Percentiles rank a stretch among this genome's conserved stretches.
Evolutionary conservation across 2,113 vertebrate species (phyloP).

Genomic region (Garra rufa): DNA sequence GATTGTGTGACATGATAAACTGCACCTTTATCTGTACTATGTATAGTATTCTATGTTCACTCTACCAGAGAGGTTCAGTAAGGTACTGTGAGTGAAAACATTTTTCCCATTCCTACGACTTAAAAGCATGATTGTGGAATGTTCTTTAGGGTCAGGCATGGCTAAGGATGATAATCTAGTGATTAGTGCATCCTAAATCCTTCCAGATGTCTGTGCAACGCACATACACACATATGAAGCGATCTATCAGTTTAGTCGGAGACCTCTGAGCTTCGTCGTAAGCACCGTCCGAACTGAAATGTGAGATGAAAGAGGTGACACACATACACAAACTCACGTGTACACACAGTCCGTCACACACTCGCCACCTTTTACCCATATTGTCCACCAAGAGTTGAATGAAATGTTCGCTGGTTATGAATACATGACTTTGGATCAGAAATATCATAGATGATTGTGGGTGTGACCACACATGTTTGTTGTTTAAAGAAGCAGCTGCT

Average conservation of each 20-base stretch:
- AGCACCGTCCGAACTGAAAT: conserved; percentile 19
- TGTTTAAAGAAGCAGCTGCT: conserved; percentile 51
- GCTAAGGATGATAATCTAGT: conserved; percentile 30
- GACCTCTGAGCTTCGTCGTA: conserved; percentile 10
- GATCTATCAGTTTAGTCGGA: conserved; percentile 28
- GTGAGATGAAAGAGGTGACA: neutral
- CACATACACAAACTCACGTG: neutral
- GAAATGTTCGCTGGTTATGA: conserved; percentile 17
- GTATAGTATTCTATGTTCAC: too few relatives aligned
- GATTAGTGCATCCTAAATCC: conserved; percentile 41
- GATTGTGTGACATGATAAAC: neutral
- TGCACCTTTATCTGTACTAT: neutral
- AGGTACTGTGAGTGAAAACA: neutral
- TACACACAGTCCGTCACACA: conserved; percentile 43
- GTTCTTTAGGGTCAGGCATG: conserved; percentile 26
- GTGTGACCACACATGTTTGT: conserved; percentile 37
- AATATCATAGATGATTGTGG: conserved; percentile 40
- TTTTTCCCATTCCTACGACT: conserved; percentile 15
- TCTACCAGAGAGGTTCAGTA: conserved; percentile 8
- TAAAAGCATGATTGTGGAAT: conserved; percentile 19
- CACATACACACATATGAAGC: conserved; percentile 22
- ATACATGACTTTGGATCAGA: conserved; percentile 24
- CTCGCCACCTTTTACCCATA: conserved; percentile 39
- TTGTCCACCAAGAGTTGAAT: conserved; percentile 20
- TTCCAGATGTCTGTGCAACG: neutral